phyloP scores from a whole-genome alignment of 1,140 invertebrate species.

The Ostrea edulis region DNA sequence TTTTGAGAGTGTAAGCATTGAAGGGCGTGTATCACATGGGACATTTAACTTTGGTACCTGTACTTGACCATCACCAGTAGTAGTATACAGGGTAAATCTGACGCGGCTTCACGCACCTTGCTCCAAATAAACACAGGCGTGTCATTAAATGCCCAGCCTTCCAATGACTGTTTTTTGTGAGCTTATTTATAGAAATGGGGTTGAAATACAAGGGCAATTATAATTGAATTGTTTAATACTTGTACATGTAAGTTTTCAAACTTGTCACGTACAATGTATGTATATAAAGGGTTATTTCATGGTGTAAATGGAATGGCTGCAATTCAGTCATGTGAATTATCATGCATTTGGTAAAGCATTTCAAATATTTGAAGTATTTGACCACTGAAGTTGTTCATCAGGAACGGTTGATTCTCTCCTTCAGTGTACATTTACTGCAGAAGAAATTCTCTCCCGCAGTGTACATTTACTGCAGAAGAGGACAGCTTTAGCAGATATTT shows the following conservation, averaged over 20 bases:
- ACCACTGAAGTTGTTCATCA: too few species aligned
- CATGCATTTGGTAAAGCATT: too few species aligned
- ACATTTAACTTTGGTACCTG: conserved; percentile 19
- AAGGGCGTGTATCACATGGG: neutral
- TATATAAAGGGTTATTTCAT: too few species aligned
- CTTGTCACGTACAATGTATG: too few species aligned
- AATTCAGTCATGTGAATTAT: too few species aligned
- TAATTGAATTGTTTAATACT: neutral
- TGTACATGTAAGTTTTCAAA: neutral
- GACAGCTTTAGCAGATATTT: too few species aligned
- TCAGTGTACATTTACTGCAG: too few species aligned
- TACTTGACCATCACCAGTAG: conserved; percentile 18
- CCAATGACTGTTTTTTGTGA: neutral
- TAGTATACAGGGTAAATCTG: neutral
- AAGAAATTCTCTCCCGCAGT: too few species aligned
- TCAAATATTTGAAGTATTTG: too few species aligned
- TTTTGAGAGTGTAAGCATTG: neutral
- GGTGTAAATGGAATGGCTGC: too few species aligned
- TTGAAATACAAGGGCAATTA: neutral
- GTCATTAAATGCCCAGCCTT: neutral
- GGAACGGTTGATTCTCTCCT: too few species aligned
- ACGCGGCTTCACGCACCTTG: neutral
- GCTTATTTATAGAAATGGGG: neutral
- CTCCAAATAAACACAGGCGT: conserved; percentile 31
- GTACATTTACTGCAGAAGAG: too few species aligned